A percentile compares a stretch with the other conserved stretches of the same genome.
These are phyloP conservation scores for Saguinus oedipus DNA, from an alignment of 2,797 vertebrate genomes.

Conservation along the genomic window DNA sequence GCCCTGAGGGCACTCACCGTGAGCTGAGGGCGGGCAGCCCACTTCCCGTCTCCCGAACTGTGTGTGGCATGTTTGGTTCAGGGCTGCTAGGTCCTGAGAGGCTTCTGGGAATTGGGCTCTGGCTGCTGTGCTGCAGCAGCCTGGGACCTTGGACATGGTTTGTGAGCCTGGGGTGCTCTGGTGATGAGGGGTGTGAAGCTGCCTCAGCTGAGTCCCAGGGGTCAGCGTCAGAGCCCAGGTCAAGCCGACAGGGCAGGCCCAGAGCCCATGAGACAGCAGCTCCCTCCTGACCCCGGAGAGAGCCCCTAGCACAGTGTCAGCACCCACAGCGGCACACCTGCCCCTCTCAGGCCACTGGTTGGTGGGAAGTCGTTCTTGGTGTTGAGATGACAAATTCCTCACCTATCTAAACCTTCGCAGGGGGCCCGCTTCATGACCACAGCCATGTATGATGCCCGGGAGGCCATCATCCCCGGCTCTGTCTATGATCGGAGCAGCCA, in stretches of 20 bases:
- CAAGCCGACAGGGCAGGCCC: not conserved
- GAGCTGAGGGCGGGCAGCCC: not conserved
- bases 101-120: not conserved
- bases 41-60: accelerated
- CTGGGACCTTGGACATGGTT: no score
- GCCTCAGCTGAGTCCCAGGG: not conserved
- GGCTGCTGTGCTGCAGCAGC: not conserved
- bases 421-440: slow-evolving; percentile 99
- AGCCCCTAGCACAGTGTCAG: not conserved
- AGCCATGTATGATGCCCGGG: slow-evolving; percentile 98
- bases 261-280: not conserved
- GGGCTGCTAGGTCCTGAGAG: not conserved
- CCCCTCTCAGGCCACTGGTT: not conserved
- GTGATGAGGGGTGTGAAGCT: not conserved
- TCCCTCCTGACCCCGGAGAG: not conserved
- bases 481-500: slow-evolving; percentile 97
- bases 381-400: slow-evolving; percentile 54
- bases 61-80: not conserved
- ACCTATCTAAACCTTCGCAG: slow-evolving; percentile 79
- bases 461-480: slow-evolving; percentile 97
- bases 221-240: not conserved
- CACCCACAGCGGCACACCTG: not conserved
- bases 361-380: not conserved
- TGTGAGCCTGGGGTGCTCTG: not conserved
- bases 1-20: no score